phyloP scores from a whole-genome alignment of 2,888 invertebrate species.

The Drosophila engyochracea region DNA sequence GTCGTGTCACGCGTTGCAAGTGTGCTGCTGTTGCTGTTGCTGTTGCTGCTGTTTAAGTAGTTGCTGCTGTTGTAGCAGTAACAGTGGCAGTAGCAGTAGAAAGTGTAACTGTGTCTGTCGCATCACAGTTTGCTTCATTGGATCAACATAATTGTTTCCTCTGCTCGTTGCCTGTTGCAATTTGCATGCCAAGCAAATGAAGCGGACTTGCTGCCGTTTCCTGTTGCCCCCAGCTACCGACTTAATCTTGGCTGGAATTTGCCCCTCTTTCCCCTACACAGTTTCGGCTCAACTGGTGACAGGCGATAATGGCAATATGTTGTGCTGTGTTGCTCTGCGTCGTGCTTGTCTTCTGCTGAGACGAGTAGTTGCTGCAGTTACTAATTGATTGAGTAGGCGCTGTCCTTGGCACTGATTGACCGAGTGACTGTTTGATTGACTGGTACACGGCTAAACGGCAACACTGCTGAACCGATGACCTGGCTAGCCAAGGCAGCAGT shows the following conservation, averaged over 20 bases:
- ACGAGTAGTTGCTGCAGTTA: conserved; percentile 9
- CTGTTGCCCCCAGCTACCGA: conserved; percentile 2
- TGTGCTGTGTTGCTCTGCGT: conserved; percentile 2
- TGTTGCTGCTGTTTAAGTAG: neutral
- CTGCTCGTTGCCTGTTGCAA: conserved; percentile 53
- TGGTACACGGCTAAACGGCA: conserved; percentile 20
- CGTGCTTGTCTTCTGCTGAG: neutral
- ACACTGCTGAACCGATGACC: conserved; percentile 15
- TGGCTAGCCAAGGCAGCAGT: conserved; percentile 5
- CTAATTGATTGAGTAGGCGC: conserved; percentile 67
- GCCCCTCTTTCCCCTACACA: neutral
- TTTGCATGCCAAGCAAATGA: conserved; percentile 58
- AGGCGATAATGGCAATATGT: conserved; percentile 51
- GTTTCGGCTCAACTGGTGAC: neutral
- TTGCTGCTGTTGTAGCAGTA: neutral
- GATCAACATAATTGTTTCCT: conserved; percentile 76
- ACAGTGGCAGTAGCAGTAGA: neutral
- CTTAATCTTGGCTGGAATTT: conserved; percentile 30
- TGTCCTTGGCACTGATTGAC: conserved; percentile 56
- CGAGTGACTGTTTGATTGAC: conserved; percentile 50
- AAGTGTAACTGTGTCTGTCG: conserved; percentile 47
- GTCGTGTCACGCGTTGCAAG: conserved; percentile 60
- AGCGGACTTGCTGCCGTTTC: conserved; percentile 27
- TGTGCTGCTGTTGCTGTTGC: conserved; percentile 1
- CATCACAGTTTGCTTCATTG: conserved; percentile 72